Base-by-base conservation (phyloP, 2,797 vertebrate species). In the Pteropus rufus region DNA sequence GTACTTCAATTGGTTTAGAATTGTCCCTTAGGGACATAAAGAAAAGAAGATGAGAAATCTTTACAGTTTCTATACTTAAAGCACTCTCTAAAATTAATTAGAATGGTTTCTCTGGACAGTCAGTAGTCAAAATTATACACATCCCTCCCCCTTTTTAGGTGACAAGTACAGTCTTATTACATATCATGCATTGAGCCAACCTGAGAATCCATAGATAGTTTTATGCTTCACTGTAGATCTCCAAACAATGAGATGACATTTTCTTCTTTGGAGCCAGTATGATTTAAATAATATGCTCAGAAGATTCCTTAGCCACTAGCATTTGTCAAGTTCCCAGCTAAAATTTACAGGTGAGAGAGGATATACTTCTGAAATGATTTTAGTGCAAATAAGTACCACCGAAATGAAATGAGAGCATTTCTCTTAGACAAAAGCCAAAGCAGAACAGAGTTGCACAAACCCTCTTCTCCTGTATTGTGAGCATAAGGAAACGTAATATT, bases 331-430 rank as follows among this genome's bases (percentile, higher is more conserved):
- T 76, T 64, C 69, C 60, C 67, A 10, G 73, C 62, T 76, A 83
- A 91, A 89, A 89, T 95, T 92, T 97, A 79, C 41, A 91, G 95
- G 82, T 86, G 29, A 88, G 65, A 91, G 49, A 86, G 69, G 64
- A 86, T 52, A 65, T 19, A 54, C n/a, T 70, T 95, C 36, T 67
- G 46, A 86, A 93, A 60, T 73, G 60, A 83, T 91, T 89, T 91
- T 60, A 56, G 83, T 83, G 46, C 67, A 95, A 95, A 93, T 92
- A 97, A 96, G 94, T 93, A 91, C 69, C 89, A 91, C 77, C 54
- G 77, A 80, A 91, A 65, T 64, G 56, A 93, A 96, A 96, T 3
- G 67, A 93, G 52, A 89, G 49, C 64, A 72, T 93, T 98, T 91
- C 64, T 96, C 56, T 89, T 91, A 92, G 86, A 81, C 39, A 82